Percentiles rank a stretch among this genome's conserved stretches.
Evolutionary conservation across 1,140 invertebrate genomes (phyloP).

Genomic region (Euglossa dilemma): DNA sequence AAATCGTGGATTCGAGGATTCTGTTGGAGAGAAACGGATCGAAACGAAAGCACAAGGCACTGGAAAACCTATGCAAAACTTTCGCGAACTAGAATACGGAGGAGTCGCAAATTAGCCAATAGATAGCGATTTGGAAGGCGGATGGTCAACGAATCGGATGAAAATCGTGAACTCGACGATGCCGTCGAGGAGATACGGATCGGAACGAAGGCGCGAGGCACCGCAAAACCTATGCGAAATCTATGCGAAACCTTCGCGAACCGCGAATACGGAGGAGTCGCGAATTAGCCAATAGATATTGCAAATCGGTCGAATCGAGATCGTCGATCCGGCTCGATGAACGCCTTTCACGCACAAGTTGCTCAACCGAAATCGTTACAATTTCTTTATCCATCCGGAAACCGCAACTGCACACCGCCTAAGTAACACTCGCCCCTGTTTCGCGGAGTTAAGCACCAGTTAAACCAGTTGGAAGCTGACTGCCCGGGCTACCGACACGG

Average conservation of each 20-base stretch:
- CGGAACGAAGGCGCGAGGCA: not conserved
- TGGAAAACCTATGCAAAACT: too few relatives aligned
- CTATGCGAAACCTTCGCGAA: not conserved
- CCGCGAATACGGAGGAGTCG: not conserved
- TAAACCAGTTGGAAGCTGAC: not conserved
- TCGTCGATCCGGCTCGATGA: constrained; percentile 59
- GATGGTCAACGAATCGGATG: too few relatives aligned
- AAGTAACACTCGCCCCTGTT: not conserved
- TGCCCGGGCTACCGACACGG: not conserved
- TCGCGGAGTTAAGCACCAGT: not conserved
- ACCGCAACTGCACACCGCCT: not conserved
- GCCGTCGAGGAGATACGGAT: too few relatives aligned
- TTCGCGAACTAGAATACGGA: too few relatives aligned
- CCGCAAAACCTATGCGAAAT: not conserved
- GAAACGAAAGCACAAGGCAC: too few relatives aligned
- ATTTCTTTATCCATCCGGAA: constrained; percentile 59
- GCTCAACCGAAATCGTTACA: constrained; percentile 60
- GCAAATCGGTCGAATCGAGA: constrained; percentile 46
- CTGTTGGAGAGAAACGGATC: too few relatives aligned
- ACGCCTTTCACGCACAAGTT: constrained; percentile 61
- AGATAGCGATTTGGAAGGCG: too few relatives aligned
- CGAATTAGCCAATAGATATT: constrained; percentile 20
- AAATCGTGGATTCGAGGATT: too few relatives aligned
- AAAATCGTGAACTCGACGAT: not conserved
- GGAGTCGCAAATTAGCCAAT: too few relatives aligned